Evolutionary conservation across 2,113 vertebrate genomes (phyloP).

Genomic region (Oenanthe melanoleuca): DNA sequence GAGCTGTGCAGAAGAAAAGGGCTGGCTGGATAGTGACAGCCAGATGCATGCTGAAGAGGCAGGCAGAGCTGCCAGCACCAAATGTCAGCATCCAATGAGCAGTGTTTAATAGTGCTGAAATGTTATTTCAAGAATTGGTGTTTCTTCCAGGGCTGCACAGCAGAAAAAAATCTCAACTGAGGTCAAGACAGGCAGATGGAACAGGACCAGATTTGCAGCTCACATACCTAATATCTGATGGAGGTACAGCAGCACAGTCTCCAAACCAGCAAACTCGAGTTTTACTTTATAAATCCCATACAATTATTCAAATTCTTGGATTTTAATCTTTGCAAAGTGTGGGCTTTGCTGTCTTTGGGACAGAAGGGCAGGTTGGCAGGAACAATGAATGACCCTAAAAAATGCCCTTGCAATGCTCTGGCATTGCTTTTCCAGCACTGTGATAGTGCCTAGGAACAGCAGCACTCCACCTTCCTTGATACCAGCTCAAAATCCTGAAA

Average conservation of each 20-base stretch:
- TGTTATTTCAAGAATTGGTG: not conserved
- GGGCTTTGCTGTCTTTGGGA: not conserved
- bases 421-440: not conserved
- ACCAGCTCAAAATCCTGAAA: not conserved
- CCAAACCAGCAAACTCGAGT: not conserved
- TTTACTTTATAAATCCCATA: not conserved
- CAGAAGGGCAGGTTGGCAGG: not conserved
- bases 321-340: not conserved
- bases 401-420: fast-evolving
- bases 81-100: not conserved
- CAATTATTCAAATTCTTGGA: not conserved
- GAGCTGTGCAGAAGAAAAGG: not conserved
- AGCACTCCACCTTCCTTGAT: not conserved
- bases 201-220: not conserved
- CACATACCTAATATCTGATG: not conserved
- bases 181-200: not conserved
- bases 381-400: not conserved
- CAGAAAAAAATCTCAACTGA: not conserved
- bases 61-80: not conserved
- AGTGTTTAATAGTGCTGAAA: not conserved
- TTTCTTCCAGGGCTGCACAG: not conserved
- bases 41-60: not conserved
- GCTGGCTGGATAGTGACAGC: not conserved
- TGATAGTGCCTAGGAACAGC: not conserved
- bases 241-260: not conserved